Conservation (phyloP, 2,888 invertebrate species). For the Strigamia maritima region DNA sequence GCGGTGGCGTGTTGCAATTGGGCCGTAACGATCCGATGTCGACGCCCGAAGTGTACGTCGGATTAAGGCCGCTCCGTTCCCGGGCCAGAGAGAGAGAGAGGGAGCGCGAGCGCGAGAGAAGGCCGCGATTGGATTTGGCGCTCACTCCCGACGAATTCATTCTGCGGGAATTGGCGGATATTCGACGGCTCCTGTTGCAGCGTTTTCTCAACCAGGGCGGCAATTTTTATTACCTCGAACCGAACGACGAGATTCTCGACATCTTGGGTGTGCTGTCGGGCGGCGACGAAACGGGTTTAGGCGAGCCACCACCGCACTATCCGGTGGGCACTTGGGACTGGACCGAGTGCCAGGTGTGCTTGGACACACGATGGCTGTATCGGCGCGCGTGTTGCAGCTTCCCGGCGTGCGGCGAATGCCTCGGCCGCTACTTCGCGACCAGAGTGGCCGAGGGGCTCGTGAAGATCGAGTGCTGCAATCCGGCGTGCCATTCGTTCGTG, state of each 20-base stretch:
- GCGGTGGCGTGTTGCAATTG: constrained; percentile 40
- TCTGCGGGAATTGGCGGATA: constrained; percentile 43
- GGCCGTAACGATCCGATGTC: constrained; percentile 44
- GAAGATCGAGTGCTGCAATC: constrained; percentile 50
- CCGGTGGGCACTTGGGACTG: constrained; percentile 43
- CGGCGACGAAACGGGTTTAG: constrained; percentile 31
- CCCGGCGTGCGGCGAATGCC: constrained; percentile 50
- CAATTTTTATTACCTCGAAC: constrained; percentile 39
- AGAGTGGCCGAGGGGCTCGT: constrained; percentile 49
- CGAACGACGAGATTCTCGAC: constrained; percentile 41
- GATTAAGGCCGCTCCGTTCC: background rate
- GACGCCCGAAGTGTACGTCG: constrained; percentile 42
- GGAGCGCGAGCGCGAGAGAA: background rate
- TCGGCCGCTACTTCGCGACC: constrained; percentile 47
- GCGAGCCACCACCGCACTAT: constrained; percentile 42
- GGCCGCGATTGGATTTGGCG: background rate
- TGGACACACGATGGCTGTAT: constrained; percentile 45
- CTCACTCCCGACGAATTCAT: constrained; percentile 42
- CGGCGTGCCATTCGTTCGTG: constrained; percentile 48
- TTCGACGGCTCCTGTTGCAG: constrained; percentile 43
- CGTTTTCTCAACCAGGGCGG: constrained; percentile 41
- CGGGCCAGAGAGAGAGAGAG: background rate
- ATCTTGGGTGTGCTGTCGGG: constrained; percentile 42
- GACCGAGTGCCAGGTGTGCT: constrained; percentile 50
- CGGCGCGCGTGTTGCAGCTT: constrained; percentile 50